Evolutionary conservation across 2,888 invertebrate species (phyloP).

Genomic region (Monopis laevigella): DNA sequence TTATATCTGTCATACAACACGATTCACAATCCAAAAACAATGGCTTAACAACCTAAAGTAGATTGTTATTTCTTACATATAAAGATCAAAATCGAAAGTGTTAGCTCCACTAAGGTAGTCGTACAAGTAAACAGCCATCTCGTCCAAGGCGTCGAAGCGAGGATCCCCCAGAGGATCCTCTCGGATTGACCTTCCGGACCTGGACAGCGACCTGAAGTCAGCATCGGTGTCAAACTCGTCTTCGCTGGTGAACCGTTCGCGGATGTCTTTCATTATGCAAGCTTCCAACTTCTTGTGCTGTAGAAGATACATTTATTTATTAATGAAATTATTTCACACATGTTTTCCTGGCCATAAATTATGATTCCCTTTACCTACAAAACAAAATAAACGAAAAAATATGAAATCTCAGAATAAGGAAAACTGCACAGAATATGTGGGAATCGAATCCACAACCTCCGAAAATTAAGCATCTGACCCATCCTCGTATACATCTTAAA

Average conservation of each 20-base stretch:
- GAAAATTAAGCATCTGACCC: too few species aligned
- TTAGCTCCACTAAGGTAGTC: slow-evolving; percentile 71
- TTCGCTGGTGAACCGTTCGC: slow-evolving; percentile 69
- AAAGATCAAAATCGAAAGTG: slow-evolving; percentile 64
- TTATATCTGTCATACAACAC: background rate
- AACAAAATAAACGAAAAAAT: too few species aligned
- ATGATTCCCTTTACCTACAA: too few species aligned
- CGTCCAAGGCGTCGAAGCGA: slow-evolving; percentile 59
- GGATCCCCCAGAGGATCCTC: slow-evolving; percentile 43
- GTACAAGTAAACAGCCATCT: slow-evolving; percentile 68
- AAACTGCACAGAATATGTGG: too few species aligned
- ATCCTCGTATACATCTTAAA: too few species aligned
- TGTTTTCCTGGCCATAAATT: too few species aligned
- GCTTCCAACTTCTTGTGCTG: slow-evolving; percentile 77
- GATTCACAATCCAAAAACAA: too few species aligned
- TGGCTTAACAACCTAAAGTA: background rate
- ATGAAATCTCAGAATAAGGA: too few species aligned
- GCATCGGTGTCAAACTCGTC: slow-evolving; percentile 64
- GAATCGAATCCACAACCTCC: too few species aligned
- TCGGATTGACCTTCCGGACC: slow-evolving; percentile 59
- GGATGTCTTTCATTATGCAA: slow-evolving; percentile 76
- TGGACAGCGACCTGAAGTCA: slow-evolving; percentile 60
- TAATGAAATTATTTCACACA: background rate
- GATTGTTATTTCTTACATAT: slow-evolving; percentile 29
- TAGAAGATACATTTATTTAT: slow-evolving; percentile 15